Conservation (phyloP, 2,113 vertebrate genomes). For the Emydocephalus ijimae region DNA sequence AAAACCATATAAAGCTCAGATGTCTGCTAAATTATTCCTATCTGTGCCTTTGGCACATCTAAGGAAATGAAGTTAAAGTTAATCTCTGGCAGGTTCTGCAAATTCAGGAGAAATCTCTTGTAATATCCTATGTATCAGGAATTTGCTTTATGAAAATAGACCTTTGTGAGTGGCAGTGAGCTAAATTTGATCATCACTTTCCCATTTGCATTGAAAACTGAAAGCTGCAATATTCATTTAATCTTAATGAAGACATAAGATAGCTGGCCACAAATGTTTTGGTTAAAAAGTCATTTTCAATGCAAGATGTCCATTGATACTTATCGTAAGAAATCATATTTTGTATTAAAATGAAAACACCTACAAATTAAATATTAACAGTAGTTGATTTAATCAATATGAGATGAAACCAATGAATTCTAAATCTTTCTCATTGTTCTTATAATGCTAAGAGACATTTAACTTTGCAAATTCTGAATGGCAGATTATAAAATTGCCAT, state of each 20-base stretch:
- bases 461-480: slow-evolving; percentile 4
- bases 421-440: not conserved
- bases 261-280: slow-evolving; percentile 31
- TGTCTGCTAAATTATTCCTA: slow-evolving; percentile 14
- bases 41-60: slow-evolving; percentile 9
- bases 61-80: slow-evolving; percentile 11
- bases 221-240: slow-evolving; percentile 20
- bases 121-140: not conserved
- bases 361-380: slow-evolving; percentile 12
- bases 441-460: not conserved
- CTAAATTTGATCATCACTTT: slow-evolving; percentile 1
- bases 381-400: slow-evolving; percentile 25
- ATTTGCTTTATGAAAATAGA: slow-evolving; percentile 29
- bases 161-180: not conserved
- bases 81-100: slow-evolving; percentile 25
- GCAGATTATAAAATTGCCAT: slow-evolving; percentile 18
- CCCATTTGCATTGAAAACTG: slow-evolving; percentile 13
- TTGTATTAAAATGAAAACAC: not conserved
- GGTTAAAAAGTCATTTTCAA: slow-evolving; percentile 22
- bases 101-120: slow-evolving; percentile 36
- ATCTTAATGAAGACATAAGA: slow-evolving; percentile 10
- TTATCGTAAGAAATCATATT: slow-evolving; percentile 15
- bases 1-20: not conserved
- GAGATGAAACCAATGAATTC: slow-evolving; percentile 4
- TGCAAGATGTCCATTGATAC: not conserved